Evolutionary conservation across 2,797 vertebrate species (phyloP).

Genomic region (Diceros bicornis): DNA sequence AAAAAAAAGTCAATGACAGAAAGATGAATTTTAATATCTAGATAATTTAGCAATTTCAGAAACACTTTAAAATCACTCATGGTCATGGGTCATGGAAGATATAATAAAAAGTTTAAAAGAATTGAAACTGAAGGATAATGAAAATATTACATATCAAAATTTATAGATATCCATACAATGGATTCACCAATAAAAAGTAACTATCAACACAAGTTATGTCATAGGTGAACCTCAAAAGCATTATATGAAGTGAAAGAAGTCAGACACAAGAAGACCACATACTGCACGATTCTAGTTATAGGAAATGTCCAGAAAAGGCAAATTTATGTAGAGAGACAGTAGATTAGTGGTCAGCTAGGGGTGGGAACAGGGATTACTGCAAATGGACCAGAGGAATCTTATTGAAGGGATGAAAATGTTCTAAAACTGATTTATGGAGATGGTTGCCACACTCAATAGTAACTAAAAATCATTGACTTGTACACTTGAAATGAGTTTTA

Average conservation of each 20-base stretch:
- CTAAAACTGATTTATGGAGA: not conserved
- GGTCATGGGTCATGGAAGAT: not conserved
- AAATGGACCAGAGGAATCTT: not conserved
- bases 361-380: not conserved
- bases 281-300: not conserved
- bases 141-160: slow-evolving; percentile 24
- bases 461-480: too few species aligned
- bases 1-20: not conserved
- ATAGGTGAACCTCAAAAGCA: not conserved
- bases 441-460: too few species aligned
- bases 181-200: not conserved
- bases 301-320: not conserved
- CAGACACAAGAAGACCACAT: not conserved
- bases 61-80: not conserved
- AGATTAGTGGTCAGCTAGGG: not conserved
- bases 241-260: not conserved
- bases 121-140: not conserved
- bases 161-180: not conserved
- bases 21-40: not conserved
- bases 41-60: not conserved
- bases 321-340: not conserved
- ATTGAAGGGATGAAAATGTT: not conserved
- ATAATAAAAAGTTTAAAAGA: not conserved
- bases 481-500: too few species aligned
- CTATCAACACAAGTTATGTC: not conserved